Evolutionary conservation across 1,140 invertebrate species (phyloP).

Genomic region (Scaptodrosophila lebanonensis): DNA sequence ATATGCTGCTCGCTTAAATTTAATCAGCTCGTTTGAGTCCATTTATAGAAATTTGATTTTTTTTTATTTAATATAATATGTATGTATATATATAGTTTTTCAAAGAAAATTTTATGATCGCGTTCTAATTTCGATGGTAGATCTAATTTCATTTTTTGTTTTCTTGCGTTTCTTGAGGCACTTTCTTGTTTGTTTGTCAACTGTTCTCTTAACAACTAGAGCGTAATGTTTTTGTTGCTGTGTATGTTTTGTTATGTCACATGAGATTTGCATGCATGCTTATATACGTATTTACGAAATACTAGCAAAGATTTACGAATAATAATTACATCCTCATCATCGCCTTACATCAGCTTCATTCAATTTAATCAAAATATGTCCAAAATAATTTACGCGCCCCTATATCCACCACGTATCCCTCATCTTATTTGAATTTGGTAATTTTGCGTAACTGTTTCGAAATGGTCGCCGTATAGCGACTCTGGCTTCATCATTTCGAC

Average conservation of each 20-base stretch:
- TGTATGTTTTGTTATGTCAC: conserved; percentile 27
- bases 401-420: conserved; percentile 13
- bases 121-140: conserved; percentile 80
- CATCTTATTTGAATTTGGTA: conserved; percentile 66
- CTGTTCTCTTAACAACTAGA: no score
- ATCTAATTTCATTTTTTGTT: conserved; percentile 30
- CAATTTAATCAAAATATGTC: conserved; percentile 31
- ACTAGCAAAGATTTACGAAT: conserved; percentile 27
- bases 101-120: no score
- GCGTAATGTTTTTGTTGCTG: not conserved
- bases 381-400: not conserved
- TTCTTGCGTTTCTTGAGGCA: conserved; percentile 1
- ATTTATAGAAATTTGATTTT: no score
- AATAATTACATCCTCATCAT: conserved; percentile 7
- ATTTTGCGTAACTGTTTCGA: conserved; percentile 64
- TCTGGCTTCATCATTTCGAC: conserved; percentile 65
- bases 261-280: conserved; percentile 43
- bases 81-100: no score
- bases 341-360: conserved; percentile 15
- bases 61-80: no score
- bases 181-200: conserved; percentile 7
- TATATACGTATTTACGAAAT: conserved; percentile 10
- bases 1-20: conserved; percentile 19
- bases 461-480: conserved; percentile 57
- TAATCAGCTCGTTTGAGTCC: conserved; percentile 39